A percentile compares a stretch with the other conserved stretches of the same genome.
Conservation (phyloP, 64 coral and sea anemone genomes). For the Stichodactyla helianthus region DNA sequence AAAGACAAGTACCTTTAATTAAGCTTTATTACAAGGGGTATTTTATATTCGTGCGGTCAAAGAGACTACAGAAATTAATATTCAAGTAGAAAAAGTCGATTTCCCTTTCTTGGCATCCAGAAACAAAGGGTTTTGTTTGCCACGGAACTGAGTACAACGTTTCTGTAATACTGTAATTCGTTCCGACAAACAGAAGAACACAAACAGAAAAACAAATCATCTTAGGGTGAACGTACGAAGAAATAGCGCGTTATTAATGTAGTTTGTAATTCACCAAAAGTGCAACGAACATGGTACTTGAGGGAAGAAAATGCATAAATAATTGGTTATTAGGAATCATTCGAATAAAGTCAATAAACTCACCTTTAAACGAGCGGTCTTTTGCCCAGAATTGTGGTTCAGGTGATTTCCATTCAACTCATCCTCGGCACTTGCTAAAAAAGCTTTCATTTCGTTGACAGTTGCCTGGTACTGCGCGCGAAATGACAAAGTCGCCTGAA, state of each 20-base stretch:
- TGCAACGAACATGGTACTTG: background rate
- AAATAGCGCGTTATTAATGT: background rate
- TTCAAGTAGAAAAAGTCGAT: background rate
- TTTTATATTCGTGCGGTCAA: background rate
- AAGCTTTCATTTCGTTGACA: constrained; percentile 10
- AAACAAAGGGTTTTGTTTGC: background rate
- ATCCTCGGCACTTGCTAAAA: constrained; percentile 16
- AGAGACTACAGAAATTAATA: background rate
- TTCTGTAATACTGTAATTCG: background rate
- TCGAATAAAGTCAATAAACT: background rate
- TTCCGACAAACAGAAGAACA: background rate
- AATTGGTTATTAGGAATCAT: background rate
- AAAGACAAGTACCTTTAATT: background rate
- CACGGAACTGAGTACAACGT: background rate
- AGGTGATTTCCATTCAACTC: constrained; percentile 13
- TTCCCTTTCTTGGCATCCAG: background rate
- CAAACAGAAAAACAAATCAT: background rate
- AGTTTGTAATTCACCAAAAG: background rate
- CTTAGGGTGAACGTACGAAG: background rate
- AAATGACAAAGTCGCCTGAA: constrained; percentile 70
- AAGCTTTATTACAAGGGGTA: background rate
- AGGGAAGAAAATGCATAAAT: background rate
- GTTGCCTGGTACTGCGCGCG: constrained; percentile 52
- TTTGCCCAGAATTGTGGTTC: background rate
- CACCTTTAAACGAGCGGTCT: background rate